Percentiles rank a stretch among this genome's conserved stretches.
Evolutionary conservation across 2,888 invertebrate genomes (phyloP).

Genomic region (Andrena camellia): DNA sequence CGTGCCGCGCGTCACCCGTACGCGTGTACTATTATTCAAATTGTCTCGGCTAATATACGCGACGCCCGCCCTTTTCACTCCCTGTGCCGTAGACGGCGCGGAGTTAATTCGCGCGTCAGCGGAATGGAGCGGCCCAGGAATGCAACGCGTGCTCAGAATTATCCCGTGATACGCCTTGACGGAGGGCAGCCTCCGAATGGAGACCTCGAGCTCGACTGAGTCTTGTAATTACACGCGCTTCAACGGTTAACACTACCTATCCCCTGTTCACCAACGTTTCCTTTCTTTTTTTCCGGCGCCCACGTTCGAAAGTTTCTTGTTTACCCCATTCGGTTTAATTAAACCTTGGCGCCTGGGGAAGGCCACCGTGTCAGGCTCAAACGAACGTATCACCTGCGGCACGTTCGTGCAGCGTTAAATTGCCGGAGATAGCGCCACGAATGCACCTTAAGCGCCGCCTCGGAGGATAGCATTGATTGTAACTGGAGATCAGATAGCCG

Average conservation of each 20-base stretch:
- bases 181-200: background rate
- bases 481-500: conserved; percentile 30
- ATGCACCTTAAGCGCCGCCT: background rate
- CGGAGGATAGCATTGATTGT: conserved; percentile 40
- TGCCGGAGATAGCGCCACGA: conserved; percentile 14
- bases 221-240: conserved; percentile 37
- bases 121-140: conserved; percentile 33
- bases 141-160: conserved; percentile 46
- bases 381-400: conserved; percentile 18
- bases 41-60: conserved; percentile 27
- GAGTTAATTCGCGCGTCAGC: conserved; percentile 46
- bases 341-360: conserved; percentile 3
- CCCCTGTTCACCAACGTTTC: background rate
- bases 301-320: conserved; percentile 20
- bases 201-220: background rate
- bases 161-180: conserved; percentile 31
- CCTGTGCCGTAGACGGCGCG: conserved; percentile 6
- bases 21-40: conserved; percentile 48
- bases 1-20: conserved; percentile 8
- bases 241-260: conserved; percentile 8
- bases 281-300: background rate
- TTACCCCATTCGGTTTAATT: conserved; percentile 38
- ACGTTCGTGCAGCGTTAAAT: conserved; percentile 21
- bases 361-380: conserved; percentile 5
- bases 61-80: background rate